These are phyloP conservation scores for Perca fluviatilis DNA, from an alignment of 2,113 vertebrate species.

Conservation along the genomic window DNA sequence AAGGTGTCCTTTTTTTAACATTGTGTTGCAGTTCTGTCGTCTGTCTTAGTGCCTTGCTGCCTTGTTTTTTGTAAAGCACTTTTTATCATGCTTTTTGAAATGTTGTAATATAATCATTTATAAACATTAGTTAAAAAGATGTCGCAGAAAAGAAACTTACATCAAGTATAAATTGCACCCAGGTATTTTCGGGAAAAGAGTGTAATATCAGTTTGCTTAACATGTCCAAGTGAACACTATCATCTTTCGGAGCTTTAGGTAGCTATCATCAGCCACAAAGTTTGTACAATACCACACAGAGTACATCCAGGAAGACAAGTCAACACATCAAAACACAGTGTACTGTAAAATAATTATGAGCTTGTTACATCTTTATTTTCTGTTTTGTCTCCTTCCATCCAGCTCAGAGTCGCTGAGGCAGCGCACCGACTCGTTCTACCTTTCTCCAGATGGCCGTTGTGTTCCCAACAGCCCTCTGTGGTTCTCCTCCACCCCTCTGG, in stretches of 20 bases:
- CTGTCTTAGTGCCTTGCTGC: not conserved
- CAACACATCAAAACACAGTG: not conserved
- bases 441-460: slow-evolving; percentile 90
- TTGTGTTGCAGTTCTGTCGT: not conserved
- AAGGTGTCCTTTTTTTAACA: not conserved
- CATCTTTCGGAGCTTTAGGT: not conserved
- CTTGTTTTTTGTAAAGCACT: not conserved
- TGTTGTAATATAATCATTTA: too few relatives aligned
- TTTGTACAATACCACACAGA: too few relatives aligned
- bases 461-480: slow-evolving; percentile 93
- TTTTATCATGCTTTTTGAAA: not conserved
- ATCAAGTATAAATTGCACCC: not conserved
- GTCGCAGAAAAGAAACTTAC: too few relatives aligned
- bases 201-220: not conserved
- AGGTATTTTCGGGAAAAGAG: not conserved
- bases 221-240: not conserved
- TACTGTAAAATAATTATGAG: not conserved
- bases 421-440: slow-evolving; percentile 90
- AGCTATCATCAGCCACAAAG: not conserved
- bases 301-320: not conserved
- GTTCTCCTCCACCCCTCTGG: slow-evolving; percentile 91
- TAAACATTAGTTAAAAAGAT: not conserved
- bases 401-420: slow-evolving; percentile 91
- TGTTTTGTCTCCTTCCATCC: slow-evolving; percentile 6
- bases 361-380: slow-evolving; percentile 33